A percentile compares a stretch with the other conserved stretches of the same genome.
These are phyloP conservation scores for Harmothoe impar DNA, from an alignment of 2,888 invertebrate genomes.

Conservation along the genomic window DNA sequence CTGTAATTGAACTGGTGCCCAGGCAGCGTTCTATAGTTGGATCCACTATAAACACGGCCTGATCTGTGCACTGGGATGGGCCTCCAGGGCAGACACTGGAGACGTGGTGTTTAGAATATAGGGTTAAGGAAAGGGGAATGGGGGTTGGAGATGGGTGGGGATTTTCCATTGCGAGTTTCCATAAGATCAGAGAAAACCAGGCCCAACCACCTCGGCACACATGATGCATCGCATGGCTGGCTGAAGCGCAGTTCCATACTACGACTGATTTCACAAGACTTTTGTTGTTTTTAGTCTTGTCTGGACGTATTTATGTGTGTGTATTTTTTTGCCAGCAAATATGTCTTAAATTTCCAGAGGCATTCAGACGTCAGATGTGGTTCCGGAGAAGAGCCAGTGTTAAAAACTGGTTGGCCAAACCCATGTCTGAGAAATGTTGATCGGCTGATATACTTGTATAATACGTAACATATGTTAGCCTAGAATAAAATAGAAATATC, in stretches of 20 bases:
- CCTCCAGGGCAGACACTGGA: conserved; percentile 25
- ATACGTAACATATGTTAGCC: no score
- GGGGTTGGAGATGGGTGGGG: not conserved
- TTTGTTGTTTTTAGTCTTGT: not conserved
- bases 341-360: not conserved
- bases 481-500: no score
- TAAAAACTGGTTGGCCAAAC: not conserved
- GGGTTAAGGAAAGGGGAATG: no score
- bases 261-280: not conserved
- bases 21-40: conserved; percentile 1
- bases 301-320: not conserved
- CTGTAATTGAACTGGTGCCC: conserved; percentile 12
- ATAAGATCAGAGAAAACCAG: not conserved
- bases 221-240: not conserved
- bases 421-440: no score
- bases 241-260: not conserved
- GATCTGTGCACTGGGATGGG: conserved; percentile 25
- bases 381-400: not conserved
- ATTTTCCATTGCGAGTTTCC: not conserved
- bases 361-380: not conserved
- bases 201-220: not conserved
- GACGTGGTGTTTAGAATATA: not conserved
- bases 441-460: no score
- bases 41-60: not conserved
- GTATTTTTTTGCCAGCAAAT: not conserved